These are phyloP conservation scores for Hydropsyche tenuis DNA, from an alignment of 1,140 invertebrate genomes.

Conservation along the genomic window DNA sequence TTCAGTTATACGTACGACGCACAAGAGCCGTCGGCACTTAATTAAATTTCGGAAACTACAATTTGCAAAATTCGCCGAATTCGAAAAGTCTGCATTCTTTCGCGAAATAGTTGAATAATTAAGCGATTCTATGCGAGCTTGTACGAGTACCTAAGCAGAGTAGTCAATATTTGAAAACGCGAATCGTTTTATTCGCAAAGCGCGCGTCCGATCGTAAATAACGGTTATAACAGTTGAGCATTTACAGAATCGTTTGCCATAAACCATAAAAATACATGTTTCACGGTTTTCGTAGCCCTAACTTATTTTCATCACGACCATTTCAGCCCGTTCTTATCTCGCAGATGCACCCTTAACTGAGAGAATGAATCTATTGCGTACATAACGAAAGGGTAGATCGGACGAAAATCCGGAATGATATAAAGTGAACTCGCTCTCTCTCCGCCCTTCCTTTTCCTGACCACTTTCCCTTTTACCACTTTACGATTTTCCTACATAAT, in stretches of 20 bases:
- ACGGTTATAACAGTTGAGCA: conserved; percentile 34
- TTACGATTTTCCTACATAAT: background rate
- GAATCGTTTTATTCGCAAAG: conserved; percentile 8
- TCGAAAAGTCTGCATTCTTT: too few species aligned
- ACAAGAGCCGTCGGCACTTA: too few species aligned
- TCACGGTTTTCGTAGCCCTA: conserved; percentile 36
- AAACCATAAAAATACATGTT: conserved; percentile 42
- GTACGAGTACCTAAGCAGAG: too few species aligned
- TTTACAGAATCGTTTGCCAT: conserved; percentile 39
- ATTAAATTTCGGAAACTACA: too few species aligned
- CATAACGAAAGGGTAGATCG: conserved; percentile 17
- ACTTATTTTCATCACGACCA: conserved; percentile 39
- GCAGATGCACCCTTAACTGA: conserved; percentile 33
- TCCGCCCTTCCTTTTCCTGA: background rate
- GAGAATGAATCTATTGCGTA: conserved; percentile 33
- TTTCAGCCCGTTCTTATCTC: conserved; percentile 32
- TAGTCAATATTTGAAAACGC: conserved; percentile 1
- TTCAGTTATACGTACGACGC: too few species aligned
- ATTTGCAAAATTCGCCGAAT: too few species aligned
- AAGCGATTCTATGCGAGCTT: too few species aligned
- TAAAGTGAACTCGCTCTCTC: background rate
- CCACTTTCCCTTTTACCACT: background rate
- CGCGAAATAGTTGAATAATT: too few species aligned
- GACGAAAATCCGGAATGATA: conserved; percentile 25
- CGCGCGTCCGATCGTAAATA: conserved; percentile 27